phyloP scores from a whole-genome alignment of 2,888 invertebrate genomes.

The Marronus borbonicus region DNA sequence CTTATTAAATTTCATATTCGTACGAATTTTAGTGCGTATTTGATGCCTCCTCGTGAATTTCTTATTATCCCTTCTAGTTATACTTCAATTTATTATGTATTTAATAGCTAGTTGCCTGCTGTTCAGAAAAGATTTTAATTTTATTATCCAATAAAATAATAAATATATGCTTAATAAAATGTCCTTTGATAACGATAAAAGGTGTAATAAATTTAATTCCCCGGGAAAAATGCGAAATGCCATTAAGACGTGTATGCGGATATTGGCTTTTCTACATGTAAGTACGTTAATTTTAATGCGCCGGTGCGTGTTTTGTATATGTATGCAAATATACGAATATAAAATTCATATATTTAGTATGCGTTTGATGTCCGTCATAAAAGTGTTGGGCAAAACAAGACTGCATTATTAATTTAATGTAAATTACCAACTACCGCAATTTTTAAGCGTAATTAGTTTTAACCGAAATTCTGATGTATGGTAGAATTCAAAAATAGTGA shows the following conservation, averaged over 20 bases:
- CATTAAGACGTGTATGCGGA: conserved; percentile 22
- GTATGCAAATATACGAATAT: conserved; percentile 29
- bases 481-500: neutral
- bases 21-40: conserved; percentile 15
- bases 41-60: neutral
- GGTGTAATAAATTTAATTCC: conserved; percentile 33
- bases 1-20: conserved; percentile 17
- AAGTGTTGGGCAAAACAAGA: conserved; percentile 8
- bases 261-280: conserved; percentile 28
- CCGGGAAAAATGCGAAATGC: conserved; percentile 24
- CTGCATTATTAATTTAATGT: conserved; percentile 25
- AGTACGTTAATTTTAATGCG: conserved; percentile 17
- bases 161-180: conserved; percentile 36
- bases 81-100: conserved; percentile 18
- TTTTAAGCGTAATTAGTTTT: neutral
- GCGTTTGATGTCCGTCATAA: conserved; percentile 16
- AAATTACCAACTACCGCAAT: conserved; percentile 9
- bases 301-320: conserved; percentile 26
- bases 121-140: conserved; percentile 25
- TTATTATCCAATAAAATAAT: conserved; percentile 38
- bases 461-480: neutral
- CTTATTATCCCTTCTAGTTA: neutral
- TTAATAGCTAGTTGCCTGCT: neutral
- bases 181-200: conserved; percentile 30
- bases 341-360: conserved; percentile 23